Base-by-base conservation (phyloP, 2,113 vertebrate genomes). In the Tylochromis polylepis region DNA sequence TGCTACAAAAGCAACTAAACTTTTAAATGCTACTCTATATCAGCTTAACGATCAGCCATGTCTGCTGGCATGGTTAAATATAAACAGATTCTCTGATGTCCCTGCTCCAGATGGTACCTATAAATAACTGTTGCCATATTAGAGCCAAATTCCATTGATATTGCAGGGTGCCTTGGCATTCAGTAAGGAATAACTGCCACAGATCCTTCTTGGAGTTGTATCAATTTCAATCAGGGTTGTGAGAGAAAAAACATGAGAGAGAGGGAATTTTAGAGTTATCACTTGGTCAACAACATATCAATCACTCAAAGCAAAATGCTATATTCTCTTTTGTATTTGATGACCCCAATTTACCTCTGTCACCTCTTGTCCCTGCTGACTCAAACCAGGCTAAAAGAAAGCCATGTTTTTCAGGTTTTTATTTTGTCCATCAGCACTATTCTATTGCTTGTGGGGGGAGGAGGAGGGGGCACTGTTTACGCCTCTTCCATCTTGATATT, bases 391-490 rank as follows among this genome's bases (percentile, higher is more conserved):
- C 85, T 85, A 83, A 93, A 90, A 85, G 70, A 90, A 92, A 94
- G 85, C 55, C 62, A 53, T 59, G 82, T 88, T 92, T 77, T 91
- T 90, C 88, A 86, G 88, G 70, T 88, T 93, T 90, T 90, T 88
- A 91, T 93, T 94, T 90, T 89, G 91, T 91, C 89, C 85, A 93
- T 94, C 94, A 93, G 92, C 92, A 94, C 86, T 89, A 91, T 94
- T 90, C 83, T 85, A 38, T 78, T 85, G 85, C 83, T 56, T 31
- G 14, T 27, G 27, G 41, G 16, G 16, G 8, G 60, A 18, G 15
- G 22, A 55, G 15, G 56, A 9, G 36, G 82, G 80, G 81, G 27
- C 60, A 55, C 36, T 87, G 87, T 90, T 93, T 93, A 91, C 67
- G 34, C 78, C 88, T 93, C 91, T 93, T 94, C 90, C 90, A 95